Base-by-base conservation (phyloP, 2,113 vertebrate genomes). In the Puma concolor region DNA sequence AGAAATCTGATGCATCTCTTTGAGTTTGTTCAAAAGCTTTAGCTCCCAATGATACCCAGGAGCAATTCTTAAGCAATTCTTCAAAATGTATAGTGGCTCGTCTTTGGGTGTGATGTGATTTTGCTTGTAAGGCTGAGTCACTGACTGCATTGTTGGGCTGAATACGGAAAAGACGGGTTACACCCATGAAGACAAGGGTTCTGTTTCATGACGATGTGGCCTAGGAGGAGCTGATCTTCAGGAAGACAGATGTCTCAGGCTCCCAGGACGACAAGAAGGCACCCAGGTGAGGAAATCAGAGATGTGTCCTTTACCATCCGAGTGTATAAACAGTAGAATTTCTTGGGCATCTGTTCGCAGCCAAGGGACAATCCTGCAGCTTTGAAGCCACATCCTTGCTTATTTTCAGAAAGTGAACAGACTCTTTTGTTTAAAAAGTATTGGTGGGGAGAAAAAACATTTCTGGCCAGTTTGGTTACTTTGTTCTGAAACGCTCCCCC, bases 151-250 rank as follows among this genome's bases (percentile, higher is more conserved):
- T n/a, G 1, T 21, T 44, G 3, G 4, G 27, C 57, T 31, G 48
- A 14, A 5, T 13, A 41, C 5, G 25, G 31, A 80, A 57, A 63
- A 31, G 8, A 25, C 1, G 4, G 14, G 3, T 50, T 17, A 50
- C 17, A 8, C 38, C 31, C 38, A 19, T 4, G 4, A 17, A n/a
- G 6, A 13, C 0, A n/a, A n/a, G 13, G 6, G 9, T 9, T 2
- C 7, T 36, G 41, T 31, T 4, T 41, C 4, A 17, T 25, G 15
- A n/a, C 1, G 3, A 17, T 0, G 57, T 1, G 2, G 38, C 2
- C 50, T 5, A 33, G 16, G 16, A 60, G 33, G 36, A 15, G 27
- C 71, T 41, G 57, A 38, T 44, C 3, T 1, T 86, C 14, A 0
- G 29, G 33, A 38, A 5, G 48, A 41, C 27, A 17, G 8, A 27